These are phyloP conservation scores for Morone chrysops DNA, from an alignment of 2,113 vertebrate genomes.

Conservation along the genomic window DNA sequence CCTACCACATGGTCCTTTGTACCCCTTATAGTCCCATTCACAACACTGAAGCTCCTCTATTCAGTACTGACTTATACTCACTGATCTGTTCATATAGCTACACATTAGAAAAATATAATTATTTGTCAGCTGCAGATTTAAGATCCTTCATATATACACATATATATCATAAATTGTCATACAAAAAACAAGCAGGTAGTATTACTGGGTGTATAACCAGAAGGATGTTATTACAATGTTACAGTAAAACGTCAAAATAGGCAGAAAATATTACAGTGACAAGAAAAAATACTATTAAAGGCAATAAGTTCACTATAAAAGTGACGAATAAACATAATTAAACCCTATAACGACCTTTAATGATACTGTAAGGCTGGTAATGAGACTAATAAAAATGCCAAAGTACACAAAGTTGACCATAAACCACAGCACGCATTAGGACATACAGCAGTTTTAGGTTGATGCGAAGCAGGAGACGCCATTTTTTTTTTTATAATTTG, in stretches of 20 bases:
- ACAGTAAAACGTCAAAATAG: neutral
- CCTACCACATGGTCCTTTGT: slow-evolving; percentile 78
- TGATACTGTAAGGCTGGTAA: neutral
- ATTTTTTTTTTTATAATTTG: neutral
- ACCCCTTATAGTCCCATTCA: slow-evolving; percentile 24
- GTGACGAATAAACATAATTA: neutral
- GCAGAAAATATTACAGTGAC: neutral
- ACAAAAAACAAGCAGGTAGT: neutral
- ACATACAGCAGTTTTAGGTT: neutral
- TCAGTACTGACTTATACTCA: neutral
- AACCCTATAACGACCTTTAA: neutral
- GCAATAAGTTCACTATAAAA: neutral
- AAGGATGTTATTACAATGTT: neutral
- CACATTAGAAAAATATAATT: neutral
- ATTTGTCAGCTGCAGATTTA: neutral
- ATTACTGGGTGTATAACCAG: neutral
- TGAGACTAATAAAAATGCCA: neutral
- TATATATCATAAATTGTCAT: neutral
- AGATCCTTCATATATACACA: too few species aligned
- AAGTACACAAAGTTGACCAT: neutral
- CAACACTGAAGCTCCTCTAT: slow-evolving; percentile 11
- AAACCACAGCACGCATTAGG: neutral
- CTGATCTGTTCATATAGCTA: neutral
- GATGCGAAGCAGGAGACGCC: too few species aligned
- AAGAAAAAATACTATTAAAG: neutral